Evolutionary conservation across 2,888 invertebrate species (phyloP).

Genomic region (Portevinia maculata): DNA sequence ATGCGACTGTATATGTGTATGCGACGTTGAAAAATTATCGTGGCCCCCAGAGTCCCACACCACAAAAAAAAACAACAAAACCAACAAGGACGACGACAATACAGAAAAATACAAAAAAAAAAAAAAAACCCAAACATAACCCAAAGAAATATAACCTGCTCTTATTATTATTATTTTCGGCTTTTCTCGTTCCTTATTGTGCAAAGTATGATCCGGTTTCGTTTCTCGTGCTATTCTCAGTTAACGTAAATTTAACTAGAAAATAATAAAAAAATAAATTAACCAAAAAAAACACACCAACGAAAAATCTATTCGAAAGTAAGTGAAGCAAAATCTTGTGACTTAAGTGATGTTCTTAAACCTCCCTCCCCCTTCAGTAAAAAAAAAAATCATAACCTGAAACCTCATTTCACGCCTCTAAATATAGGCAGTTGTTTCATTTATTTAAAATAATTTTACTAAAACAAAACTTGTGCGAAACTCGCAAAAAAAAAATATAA

Average conservation of each 20-base stretch:
- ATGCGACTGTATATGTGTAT: neutral
- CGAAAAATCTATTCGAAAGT: constrained; percentile 34
- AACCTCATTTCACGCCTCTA: neutral
- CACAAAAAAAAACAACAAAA: constrained; percentile 18
- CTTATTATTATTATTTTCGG: constrained; percentile 51
- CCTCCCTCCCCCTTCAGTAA: neutral
- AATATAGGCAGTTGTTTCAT: neutral
- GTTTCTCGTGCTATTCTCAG: constrained; percentile 17
- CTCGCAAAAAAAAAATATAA: neutral
- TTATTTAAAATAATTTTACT: neutral
- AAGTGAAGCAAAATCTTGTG: constrained; percentile 25
- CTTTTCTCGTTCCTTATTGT: constrained; percentile 49
- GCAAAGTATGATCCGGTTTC: constrained; percentile 27
- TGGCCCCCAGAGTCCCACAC: constrained; percentile 11
- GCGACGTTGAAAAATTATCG: constrained; percentile 2
- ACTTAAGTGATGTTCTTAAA: constrained; percentile 15
- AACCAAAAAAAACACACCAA: neutral
- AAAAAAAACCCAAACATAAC: constrained; percentile 39
- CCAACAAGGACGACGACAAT: constrained; percentile 26
- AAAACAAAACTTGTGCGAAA: neutral
- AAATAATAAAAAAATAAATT: neutral
- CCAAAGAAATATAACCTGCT: constrained; percentile 39
- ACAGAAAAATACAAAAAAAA: constrained; percentile 15
- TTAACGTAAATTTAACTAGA: constrained; percentile 21
- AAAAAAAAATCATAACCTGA: neutral